A percentile compares a stretch with the other conserved stretches of the same genome.
Evolutionary conservation across 2,113 vertebrate genomes (phyloP).

Genomic region (Calidris pygmaea): DNA sequence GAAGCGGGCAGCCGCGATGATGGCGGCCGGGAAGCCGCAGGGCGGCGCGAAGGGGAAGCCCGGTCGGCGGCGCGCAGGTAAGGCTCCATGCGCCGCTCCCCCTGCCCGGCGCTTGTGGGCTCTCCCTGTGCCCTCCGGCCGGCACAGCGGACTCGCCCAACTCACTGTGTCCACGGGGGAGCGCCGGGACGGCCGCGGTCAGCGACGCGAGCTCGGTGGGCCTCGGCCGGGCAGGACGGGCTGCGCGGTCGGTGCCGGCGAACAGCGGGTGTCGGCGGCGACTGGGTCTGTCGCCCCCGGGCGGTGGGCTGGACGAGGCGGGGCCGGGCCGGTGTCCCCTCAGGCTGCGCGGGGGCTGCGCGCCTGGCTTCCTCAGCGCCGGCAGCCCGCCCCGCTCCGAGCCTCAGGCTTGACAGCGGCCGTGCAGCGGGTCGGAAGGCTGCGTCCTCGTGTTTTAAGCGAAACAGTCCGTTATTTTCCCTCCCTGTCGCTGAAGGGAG

Average conservation of each 20-base stretch:
- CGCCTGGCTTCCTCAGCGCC: too few species aligned
- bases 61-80: constrained; percentile 8
- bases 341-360: too few species aligned
- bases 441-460: accelerated
- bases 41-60: not conserved
- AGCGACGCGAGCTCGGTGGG: not conserved
- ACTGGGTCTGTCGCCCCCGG: too few species aligned
- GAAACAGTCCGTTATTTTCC: accelerated
- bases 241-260: not conserved
- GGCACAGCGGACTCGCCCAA: not conserved
- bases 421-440: accelerated
- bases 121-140: not conserved
- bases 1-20: not conserved
- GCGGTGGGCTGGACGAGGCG: not conserved
- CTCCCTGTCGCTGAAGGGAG: not conserved
- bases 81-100: not conserved
- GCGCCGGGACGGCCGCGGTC: too few species aligned
- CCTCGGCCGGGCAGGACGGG: not conserved
- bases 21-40: not conserved
- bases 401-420: not conserved
- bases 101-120: not conserved
- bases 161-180: not conserved
- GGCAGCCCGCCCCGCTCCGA: not conserved
- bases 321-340: not conserved
- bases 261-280: too few species aligned